Percentiles rank a stretch among this genome's conserved stretches.
phyloP scores from a whole-genome alignment of 2,113 vertebrate genomes.

The Semnornis frantzii region DNA sequence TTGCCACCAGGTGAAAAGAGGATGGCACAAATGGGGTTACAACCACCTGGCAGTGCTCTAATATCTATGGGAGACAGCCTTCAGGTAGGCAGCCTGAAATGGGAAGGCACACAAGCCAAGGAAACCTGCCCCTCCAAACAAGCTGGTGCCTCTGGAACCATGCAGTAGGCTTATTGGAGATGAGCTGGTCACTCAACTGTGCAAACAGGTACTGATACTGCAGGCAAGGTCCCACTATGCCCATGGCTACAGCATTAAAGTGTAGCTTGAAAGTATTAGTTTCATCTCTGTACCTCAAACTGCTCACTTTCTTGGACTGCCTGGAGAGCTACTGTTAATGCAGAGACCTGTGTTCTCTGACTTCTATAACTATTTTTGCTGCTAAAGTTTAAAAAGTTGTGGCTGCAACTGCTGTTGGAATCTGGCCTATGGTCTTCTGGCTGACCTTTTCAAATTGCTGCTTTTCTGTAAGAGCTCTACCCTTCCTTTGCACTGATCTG shows the following conservation, averaged over 20 bases:
- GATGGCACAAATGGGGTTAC: background rate
- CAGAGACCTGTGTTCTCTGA: background rate
- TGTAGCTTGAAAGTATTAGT: background rate
- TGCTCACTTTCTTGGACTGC: background rate
- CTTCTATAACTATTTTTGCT: background rate
- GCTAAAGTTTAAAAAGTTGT: background rate
- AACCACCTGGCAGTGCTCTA: background rate
- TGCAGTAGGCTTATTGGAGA: background rate
- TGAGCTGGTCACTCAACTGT: background rate
- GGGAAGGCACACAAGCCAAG: background rate
- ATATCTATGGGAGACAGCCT: background rate
- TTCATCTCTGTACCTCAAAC: background rate
- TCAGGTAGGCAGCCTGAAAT: background rate
- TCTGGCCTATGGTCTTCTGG: conserved; percentile 20
- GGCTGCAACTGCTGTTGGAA: conserved; percentile 2
- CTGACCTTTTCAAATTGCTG: conserved; percentile 17
- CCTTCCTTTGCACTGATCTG: background rate
- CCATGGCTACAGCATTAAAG: background rate
- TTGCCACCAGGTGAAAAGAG: background rate
- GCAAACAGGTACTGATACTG: background rate
- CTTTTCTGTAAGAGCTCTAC: background rate
- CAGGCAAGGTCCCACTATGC: background rate
- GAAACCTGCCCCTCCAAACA: background rate
- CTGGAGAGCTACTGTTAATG: background rate
- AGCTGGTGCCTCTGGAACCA: background rate